Evolutionary conservation across 1,140 invertebrate species (phyloP).

Genomic region (Dendroctonus valens): DNA sequence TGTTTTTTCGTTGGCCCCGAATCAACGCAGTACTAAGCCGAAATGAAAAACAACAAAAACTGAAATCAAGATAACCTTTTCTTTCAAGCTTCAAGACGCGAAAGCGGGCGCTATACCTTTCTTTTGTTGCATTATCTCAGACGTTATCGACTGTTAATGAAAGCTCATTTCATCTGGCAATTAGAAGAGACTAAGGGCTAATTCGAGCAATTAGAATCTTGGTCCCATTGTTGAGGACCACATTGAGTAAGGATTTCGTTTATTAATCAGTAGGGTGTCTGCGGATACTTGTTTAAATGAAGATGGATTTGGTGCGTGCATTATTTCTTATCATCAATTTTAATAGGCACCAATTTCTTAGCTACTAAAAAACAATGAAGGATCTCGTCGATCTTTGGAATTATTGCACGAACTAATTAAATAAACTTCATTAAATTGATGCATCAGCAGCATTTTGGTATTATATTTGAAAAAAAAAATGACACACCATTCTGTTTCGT

Average conservation of each 20-base stretch:
- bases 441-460: no score
- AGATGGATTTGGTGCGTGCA: neutral
- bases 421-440: no score
- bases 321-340: neutral
- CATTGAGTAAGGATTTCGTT: neutral
- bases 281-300: neutral
- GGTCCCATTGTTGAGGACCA: neutral
- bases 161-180: neutral
- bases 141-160: constrained; percentile 9
- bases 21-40: no score
- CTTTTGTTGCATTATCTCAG: constrained; percentile 8
- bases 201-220: constrained; percentile 3
- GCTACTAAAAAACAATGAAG: no score
- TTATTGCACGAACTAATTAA: no score
- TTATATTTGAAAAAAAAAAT: no score
- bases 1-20: no score
- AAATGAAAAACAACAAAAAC: no score
- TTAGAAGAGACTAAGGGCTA: neutral
- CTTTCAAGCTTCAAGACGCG: neutral
- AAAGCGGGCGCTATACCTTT: constrained; percentile 1
- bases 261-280: neutral
- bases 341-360: no score
- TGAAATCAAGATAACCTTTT: neutral
- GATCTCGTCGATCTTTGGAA: no score
- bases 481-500: no score